These are phyloP conservation scores for Drosophila willistoni DNA, from an alignment of 1,140 invertebrate species.

Conservation along the genomic window DNA sequence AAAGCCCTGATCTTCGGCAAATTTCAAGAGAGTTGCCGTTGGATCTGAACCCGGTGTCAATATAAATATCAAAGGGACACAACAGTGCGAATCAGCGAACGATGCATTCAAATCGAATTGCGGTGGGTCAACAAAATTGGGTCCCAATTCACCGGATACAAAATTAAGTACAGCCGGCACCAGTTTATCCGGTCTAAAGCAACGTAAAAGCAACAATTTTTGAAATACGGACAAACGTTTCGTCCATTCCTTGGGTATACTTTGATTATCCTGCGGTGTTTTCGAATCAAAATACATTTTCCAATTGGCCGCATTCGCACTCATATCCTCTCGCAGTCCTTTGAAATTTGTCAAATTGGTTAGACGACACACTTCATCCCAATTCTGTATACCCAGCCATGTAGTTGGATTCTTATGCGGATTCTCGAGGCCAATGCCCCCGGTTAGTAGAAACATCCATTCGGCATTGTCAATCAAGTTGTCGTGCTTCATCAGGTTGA, in stretches of 20 bases:
- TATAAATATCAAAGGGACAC: slow-evolving; percentile 94
- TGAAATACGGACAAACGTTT: slow-evolving; percentile 88
- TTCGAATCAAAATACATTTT: slow-evolving; percentile 89
- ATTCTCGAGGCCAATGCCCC: slow-evolving; percentile 92
- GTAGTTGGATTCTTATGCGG: slow-evolving; percentile 88
- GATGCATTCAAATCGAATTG: slow-evolving; percentile 94
- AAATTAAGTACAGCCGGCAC: slow-evolving; percentile 91
- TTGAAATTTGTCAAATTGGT: slow-evolving; percentile 84
- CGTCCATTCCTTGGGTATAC: slow-evolving; percentile 89
- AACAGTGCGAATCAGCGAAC: slow-evolving; percentile 92
- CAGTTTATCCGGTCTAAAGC: slow-evolving; percentile 94
- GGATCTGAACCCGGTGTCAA: slow-evolving; percentile 97
- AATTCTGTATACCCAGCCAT: slow-evolving; percentile 91
- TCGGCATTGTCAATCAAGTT: slow-evolving; percentile 88
- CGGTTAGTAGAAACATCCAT: slow-evolving; percentile 95
- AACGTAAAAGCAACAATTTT: slow-evolving; percentile 91
- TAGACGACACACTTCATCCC: slow-evolving; percentile 91
- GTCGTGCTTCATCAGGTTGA: slow-evolving; percentile 91
- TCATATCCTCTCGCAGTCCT: slow-evolving; percentile 87
- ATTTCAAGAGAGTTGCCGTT: slow-evolving; percentile 91
- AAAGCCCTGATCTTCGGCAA: slow-evolving; percentile 96
- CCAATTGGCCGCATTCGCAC: slow-evolving; percentile 87
- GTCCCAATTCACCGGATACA: slow-evolving; percentile 89
- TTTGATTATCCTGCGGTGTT: slow-evolving; percentile 86
- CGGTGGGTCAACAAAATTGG: slow-evolving; percentile 92